phyloP scores from a whole-genome alignment of 2,797 vertebrate species.

The Dryobates pubescens region DNA sequence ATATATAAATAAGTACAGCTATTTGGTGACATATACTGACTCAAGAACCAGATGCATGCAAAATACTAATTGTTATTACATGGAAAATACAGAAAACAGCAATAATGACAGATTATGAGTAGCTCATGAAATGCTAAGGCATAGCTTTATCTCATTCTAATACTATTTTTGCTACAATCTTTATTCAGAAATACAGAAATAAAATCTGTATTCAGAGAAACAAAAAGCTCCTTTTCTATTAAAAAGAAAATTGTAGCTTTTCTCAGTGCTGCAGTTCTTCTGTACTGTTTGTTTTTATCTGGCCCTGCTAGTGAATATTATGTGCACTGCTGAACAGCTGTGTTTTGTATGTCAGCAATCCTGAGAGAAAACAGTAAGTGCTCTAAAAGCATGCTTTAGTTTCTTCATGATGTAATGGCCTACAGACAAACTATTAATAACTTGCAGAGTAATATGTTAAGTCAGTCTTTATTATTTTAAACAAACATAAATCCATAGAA shows the following conservation, averaged over 20 bases:
- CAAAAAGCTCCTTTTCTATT: neutral
- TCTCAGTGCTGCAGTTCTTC: neutral
- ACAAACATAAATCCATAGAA: conserved; percentile 14
- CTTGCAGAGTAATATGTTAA: neutral
- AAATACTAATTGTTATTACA: neutral
- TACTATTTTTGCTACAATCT: neutral
- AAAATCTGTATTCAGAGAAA: neutral
- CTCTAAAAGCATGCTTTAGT: neutral
- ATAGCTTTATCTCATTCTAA: neutral
- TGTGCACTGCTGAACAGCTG: neutral
- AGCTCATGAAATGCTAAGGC: neutral
- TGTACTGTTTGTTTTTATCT: neutral
- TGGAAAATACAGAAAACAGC: neutral
- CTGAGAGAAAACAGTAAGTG: neutral
- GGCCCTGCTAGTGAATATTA: neutral
- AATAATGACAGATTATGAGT: neutral
- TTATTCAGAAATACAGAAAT: neutral
- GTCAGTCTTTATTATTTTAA: conserved; percentile 4
- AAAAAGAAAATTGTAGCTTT: neutral
- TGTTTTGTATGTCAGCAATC: conserved; percentile 1
- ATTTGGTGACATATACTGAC: neutral
- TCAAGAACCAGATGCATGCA: neutral
- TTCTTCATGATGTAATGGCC: neutral
- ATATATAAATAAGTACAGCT: neutral
- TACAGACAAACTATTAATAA: neutral